A percentile compares a stretch with the other conserved stretches of the same genome.
These are phyloP conservation scores for Chloroclystis v-ata DNA, from an alignment of 2,888 invertebrate species.

Conservation along the genomic window DNA sequence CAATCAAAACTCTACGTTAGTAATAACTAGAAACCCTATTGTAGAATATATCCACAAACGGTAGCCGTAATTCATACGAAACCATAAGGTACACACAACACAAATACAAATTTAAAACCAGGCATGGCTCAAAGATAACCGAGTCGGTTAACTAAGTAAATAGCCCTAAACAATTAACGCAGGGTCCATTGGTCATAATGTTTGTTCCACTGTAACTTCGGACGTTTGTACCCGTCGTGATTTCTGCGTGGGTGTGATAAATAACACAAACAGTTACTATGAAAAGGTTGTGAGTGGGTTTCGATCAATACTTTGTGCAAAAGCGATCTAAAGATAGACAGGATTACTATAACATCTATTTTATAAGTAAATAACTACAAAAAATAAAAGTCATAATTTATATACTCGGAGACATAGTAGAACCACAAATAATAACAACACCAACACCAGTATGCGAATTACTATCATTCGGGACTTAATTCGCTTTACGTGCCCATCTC, in stretches of 20 bases:
- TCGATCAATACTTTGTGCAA: slow-evolving; percentile 11
- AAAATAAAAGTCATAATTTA: not conserved
- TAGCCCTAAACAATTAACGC: slow-evolving; percentile 71
- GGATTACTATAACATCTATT: too few species aligned
- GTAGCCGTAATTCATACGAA: not conserved
- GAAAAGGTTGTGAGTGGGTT: slow-evolving; percentile 18
- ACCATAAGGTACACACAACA: slow-evolving; percentile 28
- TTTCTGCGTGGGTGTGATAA: slow-evolving; percentile 36
- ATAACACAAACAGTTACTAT: slow-evolving; percentile 22
- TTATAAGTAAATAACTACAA: too few species aligned
- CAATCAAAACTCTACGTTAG: too few species aligned
- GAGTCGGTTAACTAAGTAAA: slow-evolving; percentile 65
- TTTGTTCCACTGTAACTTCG: slow-evolving; percentile 65
- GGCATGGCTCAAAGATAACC: slow-evolving; percentile 71
- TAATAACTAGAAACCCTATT: not conserved
- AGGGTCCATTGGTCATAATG: slow-evolving; percentile 74
- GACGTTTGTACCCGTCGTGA: slow-evolving; percentile 35
- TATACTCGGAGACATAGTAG: too few species aligned
- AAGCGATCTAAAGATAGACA: too few species aligned
- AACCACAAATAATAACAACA: too few species aligned
- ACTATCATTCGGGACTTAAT: not conserved
- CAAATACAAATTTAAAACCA: slow-evolving; percentile 52
- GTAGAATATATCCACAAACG: not conserved
- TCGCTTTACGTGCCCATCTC: slow-evolving; percentile 1
- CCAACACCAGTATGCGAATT: not conserved